A percentile compares a stretch with the other conserved stretches of the same genome.
Conservation (phyloP, 2,113 vertebrate genomes). For the Spermophilus dauricus region DNA sequence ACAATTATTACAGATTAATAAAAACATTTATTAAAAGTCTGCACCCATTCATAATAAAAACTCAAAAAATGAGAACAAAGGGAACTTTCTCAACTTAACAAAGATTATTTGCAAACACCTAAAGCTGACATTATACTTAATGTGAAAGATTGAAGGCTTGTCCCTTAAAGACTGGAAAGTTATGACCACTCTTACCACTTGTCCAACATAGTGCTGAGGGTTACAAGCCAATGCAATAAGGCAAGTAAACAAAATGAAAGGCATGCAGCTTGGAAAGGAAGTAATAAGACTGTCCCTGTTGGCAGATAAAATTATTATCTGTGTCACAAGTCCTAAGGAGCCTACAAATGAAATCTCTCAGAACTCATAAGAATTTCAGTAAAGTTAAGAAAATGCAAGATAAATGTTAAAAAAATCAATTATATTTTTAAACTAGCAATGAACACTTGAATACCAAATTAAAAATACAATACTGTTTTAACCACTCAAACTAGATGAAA, state of each 20-base stretch:
- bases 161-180: neutral
- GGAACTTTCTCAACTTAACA: neutral
- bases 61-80: neutral
- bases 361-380: neutral
- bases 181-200: neutral
- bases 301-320: neutral
- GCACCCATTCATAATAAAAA: neutral
- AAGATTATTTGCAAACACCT: neutral
- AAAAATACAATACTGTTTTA: neutral
- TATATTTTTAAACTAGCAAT: neutral
- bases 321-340: neutral
- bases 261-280: neutral
- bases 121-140: neutral
- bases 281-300: neutral
- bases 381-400: neutral
- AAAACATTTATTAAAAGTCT: slow-evolving; percentile 14
- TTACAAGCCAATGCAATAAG: neutral
- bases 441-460: neutral
- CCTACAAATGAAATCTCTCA: neutral
- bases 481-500: neutral
- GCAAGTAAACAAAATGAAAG: neutral
- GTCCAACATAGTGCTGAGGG: neutral
- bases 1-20: neutral
- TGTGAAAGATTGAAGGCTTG: neutral
- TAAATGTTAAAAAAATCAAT: neutral